Base-by-base conservation (phyloP, 2,888 invertebrate species). In the Agelastica alni region DNA sequence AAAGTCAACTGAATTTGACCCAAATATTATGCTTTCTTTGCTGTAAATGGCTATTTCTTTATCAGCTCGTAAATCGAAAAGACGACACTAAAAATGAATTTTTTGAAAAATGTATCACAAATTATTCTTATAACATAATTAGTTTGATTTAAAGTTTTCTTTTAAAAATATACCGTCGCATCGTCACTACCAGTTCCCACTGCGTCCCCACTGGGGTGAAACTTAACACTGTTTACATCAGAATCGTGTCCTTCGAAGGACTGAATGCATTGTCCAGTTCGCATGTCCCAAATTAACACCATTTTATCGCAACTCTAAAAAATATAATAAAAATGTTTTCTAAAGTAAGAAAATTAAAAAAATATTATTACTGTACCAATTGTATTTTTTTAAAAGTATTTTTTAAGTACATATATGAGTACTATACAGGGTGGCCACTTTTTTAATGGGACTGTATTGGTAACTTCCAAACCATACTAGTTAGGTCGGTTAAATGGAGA, bases 181-280 rank as follows among this genome's bases (percentile, higher is more conserved):
- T 99, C 99, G 78, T 99, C 99, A n/a, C 94, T 93, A 14, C 97
- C 99, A 16, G 97, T 94, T 41, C 95, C 97, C 57, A 99, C 91
- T 48, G 98, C 96, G 82, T 99, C 99, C 36, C 99, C 99, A 73
- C 96, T 94, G 3, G 99, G 99, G 83, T 99, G 96, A 82, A 96
- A 99, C 77, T 94, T 89, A 45, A 99, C 96, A 73, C 93, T 91
- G 79, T 96, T 99, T 60, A 99, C 95, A 80, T 99, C 99, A 1
- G 97, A 96, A 66, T 93, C 93, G 79, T 99, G 99, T 12, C 97
- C 93, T 78, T 99, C 98, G 80, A 99, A 99, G 26, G 94, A 93
- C 79, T 99, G 98, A 53, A 97, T 97, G 74, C 97, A 96, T 74
- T 93, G 93, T 0, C 98, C 98, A 36, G 93, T 92, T 68, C 99